A percentile compares a stretch with the other conserved stretches of the same genome.
Conservation (phyloP, 1,140 invertebrate species). For the Drosophila cardini region DNA sequence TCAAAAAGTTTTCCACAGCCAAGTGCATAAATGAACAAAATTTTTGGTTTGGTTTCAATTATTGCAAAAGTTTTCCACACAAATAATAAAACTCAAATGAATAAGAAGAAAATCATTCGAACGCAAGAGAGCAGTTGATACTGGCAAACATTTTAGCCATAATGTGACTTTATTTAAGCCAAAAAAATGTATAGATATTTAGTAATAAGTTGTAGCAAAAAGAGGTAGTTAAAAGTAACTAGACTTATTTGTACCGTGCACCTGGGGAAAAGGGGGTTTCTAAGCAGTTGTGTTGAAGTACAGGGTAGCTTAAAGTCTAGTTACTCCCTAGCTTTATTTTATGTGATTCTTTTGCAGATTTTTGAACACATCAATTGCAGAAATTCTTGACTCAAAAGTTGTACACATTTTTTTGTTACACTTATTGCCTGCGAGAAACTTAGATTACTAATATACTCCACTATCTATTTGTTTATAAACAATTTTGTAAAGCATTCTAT, state of each 20-base stretch:
- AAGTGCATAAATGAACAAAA: conserved; percentile 61
- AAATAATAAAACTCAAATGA: conserved; percentile 53
- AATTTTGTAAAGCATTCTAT: conserved; percentile 49
- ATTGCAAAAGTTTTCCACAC: conserved; percentile 67
- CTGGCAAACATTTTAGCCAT: background rate
- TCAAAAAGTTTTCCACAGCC: conserved; percentile 59
- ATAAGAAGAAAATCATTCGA: conserved; percentile 30
- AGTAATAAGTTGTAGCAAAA: background rate
- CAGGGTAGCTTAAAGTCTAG: no score
- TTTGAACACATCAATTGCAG: no score
- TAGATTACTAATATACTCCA: background rate
- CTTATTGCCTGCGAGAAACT: no score
- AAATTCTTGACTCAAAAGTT: no score
- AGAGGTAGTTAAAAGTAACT: no score
- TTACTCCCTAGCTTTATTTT: no score
- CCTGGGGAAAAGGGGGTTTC: no score
- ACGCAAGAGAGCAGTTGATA: conserved; percentile 10
- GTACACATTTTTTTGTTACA: no score
- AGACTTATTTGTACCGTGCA: no score
- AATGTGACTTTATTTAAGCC: background rate
- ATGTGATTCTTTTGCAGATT: no score
- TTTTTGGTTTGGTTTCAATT: conserved; percentile 75
- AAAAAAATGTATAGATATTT: background rate
- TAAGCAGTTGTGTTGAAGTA: no score
- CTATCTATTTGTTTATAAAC: conserved; percentile 12